A percentile compares a stretch with the other conserved stretches of the same genome.
These are phyloP conservation scores for Euphonia xanthogaster DNA, from an alignment of 2,797 vertebrate species.

Conservation along the genomic window DNA sequence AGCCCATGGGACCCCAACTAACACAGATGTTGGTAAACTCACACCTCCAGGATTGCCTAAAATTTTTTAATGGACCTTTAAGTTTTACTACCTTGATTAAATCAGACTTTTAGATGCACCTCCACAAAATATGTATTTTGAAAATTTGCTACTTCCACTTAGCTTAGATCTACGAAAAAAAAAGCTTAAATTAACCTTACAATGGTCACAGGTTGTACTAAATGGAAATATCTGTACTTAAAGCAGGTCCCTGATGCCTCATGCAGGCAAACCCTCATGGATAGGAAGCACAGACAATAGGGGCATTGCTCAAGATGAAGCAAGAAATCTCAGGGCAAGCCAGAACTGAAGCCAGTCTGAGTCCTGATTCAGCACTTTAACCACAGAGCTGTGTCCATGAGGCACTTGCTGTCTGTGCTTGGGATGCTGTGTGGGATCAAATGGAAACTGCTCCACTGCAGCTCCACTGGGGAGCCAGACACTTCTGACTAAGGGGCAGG, in stretches of 20 bases:
- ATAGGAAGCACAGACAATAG: constrained; percentile 4
- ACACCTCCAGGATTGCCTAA: background rate
- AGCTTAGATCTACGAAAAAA: background rate
- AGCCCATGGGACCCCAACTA: background rate
- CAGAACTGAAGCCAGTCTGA: constrained; percentile 21
- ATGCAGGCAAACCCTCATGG: background rate
- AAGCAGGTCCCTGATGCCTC: background rate
- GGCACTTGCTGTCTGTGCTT: background rate
- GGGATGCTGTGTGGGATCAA: background rate
- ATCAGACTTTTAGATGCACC: background rate
- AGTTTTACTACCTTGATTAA: background rate
- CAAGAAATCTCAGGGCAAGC: constrained; percentile 38
- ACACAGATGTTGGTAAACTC: background rate
- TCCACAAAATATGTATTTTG: background rate
- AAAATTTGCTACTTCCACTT: background rate
- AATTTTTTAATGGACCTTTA: background rate
- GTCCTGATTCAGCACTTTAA: constrained; percentile 33
- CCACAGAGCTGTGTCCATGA: background rate
- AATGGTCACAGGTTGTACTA: background rate
- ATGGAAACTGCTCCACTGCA: background rate
- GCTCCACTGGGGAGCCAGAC: background rate
- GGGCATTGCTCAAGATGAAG: constrained; percentile 16
- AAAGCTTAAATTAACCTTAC: background rate
- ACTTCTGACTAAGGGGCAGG: background rate
- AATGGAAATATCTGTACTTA: background rate